Evolutionary conservation across 2,113 vertebrate genomes (phyloP).

Genomic region (Phalacrocorax aristotelis): DNA sequence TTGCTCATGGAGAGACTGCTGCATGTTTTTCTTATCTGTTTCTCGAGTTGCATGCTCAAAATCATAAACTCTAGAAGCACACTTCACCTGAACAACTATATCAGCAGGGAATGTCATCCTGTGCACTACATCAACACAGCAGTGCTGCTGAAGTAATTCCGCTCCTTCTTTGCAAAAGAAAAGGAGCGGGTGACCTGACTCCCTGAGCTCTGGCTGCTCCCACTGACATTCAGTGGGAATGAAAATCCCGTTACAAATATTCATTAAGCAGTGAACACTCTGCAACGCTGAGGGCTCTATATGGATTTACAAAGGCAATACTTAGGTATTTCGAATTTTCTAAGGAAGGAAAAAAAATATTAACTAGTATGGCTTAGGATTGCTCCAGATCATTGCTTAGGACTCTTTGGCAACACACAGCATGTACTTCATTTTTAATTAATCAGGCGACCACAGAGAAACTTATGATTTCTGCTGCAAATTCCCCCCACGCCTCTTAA

Average conservation of each 20-base stretch:
- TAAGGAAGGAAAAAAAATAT: not conserved
- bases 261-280: not conserved
- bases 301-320: not conserved
- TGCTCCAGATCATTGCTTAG: not conserved
- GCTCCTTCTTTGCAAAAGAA: not conserved
- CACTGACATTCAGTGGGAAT: not conserved
- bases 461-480: not conserved
- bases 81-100: not conserved
- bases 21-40: not conserved
- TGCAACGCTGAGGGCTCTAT: not conserved
- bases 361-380: not conserved
- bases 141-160: not conserved
- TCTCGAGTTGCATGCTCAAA: not conserved
- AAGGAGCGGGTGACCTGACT: not conserved
- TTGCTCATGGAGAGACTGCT: not conserved
- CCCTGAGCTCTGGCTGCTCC: not conserved
- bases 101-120: not conserved
- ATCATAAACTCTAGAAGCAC: not conserved
- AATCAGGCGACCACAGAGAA: not conserved
- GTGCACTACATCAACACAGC: not conserved
- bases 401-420: not conserved
- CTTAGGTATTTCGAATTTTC: not conserved
- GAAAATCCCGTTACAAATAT: slow-evolving; percentile 5
- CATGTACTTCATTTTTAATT: not conserved
- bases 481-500: not conserved